Conservation (phyloP, 2,113 vertebrate species). For the Lagopus leucura region DNA sequence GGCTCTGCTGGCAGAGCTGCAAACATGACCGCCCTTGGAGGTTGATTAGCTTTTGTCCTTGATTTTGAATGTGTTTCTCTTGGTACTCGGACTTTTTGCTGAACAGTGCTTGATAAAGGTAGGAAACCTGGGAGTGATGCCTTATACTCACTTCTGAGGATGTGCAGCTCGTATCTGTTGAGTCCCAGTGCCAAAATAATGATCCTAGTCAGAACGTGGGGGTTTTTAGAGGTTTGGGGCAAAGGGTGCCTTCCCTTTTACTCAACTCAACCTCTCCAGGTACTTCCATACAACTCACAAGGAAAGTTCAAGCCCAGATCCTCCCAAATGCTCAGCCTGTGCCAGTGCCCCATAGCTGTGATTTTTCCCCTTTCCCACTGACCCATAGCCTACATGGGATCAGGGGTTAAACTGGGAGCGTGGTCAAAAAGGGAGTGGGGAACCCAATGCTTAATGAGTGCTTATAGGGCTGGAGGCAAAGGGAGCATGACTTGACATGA, state of each 20-base stretch:
- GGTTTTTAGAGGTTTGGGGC: neutral
- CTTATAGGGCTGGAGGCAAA: conserved; percentile 68
- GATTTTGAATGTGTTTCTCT: neutral
- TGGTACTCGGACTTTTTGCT: neutral
- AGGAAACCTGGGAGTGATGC: neutral
- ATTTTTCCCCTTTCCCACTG: conserved; percentile 4
- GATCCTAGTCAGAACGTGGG: neutral
- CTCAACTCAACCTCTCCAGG: neutral
- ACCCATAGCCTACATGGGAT: conserved; percentile 17
- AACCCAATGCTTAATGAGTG: conserved; percentile 53
- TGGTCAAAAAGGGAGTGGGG: neutral
- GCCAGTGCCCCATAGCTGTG: neutral
- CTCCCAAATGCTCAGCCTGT: fast-evolving
- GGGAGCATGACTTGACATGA: conserved; percentile 43
- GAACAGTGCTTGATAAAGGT: neutral
- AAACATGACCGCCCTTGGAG: neutral
- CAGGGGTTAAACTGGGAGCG: conserved; percentile 70
- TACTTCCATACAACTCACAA: neutral
- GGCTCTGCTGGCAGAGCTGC: neutral
- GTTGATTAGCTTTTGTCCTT: neutral
- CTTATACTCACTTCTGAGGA: neutral
- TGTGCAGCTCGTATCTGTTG: neutral
- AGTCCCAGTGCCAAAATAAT: conserved; percentile 17
- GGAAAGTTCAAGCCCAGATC: neutral
- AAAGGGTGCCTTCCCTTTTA: neutral